Evolutionary conservation across 2,113 vertebrate species (phyloP).

Genomic region (Quiscalus mexicanus): DNA sequence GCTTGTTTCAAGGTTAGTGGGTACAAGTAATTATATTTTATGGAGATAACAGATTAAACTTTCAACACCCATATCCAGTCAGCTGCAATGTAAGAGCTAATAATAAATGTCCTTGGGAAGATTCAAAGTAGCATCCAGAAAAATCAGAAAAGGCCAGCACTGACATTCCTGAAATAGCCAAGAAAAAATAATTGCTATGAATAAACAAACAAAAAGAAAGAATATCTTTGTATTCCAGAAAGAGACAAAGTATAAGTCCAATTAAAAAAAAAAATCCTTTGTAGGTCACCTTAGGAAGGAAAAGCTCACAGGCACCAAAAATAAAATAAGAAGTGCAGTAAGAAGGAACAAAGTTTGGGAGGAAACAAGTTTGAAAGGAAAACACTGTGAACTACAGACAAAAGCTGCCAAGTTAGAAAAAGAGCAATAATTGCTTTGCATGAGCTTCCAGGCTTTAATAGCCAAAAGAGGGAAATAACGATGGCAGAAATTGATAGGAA

Average conservation of each 20-base stretch:
- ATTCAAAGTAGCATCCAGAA: constrained; percentile 51
- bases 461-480: background rate
- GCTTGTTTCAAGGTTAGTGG: constrained; percentile 50
- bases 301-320: background rate
- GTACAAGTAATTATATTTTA: constrained; percentile 61
- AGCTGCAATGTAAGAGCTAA: constrained; percentile 58
- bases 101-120: constrained; percentile 63
- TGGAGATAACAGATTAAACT: constrained; percentile 68
- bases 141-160: constrained; percentile 39
- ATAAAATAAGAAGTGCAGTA: background rate
- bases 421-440: background rate
- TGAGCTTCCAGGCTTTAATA: background rate
- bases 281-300: constrained; percentile 27
- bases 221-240: constrained; percentile 21
- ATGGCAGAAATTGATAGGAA: background rate
- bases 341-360: background rate
- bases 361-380: constrained; percentile 10
- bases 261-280: background rate
- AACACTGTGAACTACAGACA: background rate
- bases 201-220: constrained; percentile 51
- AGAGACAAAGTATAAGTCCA: background rate
- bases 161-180: constrained; percentile 51
- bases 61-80: constrained; percentile 48
- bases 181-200: constrained; percentile 32
- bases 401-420: background rate